These are phyloP conservation scores for Phalacrocorax brasilianus DNA, from an alignment of 2,113 vertebrate species.

Conservation along the genomic window DNA sequence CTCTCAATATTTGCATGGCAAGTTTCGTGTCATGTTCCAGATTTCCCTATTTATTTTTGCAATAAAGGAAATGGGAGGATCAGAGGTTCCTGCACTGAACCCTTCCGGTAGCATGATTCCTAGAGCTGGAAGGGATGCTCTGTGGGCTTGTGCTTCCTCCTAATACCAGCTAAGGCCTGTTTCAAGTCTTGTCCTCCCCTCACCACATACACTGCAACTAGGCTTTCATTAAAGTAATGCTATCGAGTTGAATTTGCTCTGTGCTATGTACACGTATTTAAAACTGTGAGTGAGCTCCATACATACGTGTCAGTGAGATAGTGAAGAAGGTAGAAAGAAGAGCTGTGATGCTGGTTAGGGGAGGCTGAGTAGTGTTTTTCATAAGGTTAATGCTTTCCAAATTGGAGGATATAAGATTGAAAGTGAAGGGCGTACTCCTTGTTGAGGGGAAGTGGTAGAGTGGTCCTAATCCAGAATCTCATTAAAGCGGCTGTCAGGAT, in stretches of 20 bases:
- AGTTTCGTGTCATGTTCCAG: background rate
- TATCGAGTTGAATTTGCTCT: background rate
- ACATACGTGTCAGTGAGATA: conserved; percentile 5
- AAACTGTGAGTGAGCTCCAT: background rate
- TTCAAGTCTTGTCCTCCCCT: background rate
- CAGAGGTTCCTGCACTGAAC: background rate
- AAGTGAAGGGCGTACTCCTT: conserved; percentile 85
- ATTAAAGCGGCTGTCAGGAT: conserved; percentile 96
- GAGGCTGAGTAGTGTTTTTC: conserved; percentile 78
- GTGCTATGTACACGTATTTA: background rate
- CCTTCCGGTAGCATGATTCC: background rate
- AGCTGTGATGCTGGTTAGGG: conserved; percentile 68
- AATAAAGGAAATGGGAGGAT: background rate
- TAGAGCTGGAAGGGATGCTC: background rate
- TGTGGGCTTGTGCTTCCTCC: background rate
- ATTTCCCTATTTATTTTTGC: background rate
- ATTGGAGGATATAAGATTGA: conserved; percentile 82
- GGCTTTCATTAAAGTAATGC: background rate
- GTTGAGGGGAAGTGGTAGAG: conserved; percentile 79
- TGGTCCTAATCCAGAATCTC: conserved; percentile 91
- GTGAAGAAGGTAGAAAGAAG: conserved; percentile 45
- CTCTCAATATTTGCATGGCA: background rate
- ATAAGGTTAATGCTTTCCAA: conserved; percentile 81
- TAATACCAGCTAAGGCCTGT: fast-evolving
- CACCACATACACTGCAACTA: background rate